Conservation (phyloP, 1,140 invertebrate species). For the Diabrotica virgifera region DNA sequence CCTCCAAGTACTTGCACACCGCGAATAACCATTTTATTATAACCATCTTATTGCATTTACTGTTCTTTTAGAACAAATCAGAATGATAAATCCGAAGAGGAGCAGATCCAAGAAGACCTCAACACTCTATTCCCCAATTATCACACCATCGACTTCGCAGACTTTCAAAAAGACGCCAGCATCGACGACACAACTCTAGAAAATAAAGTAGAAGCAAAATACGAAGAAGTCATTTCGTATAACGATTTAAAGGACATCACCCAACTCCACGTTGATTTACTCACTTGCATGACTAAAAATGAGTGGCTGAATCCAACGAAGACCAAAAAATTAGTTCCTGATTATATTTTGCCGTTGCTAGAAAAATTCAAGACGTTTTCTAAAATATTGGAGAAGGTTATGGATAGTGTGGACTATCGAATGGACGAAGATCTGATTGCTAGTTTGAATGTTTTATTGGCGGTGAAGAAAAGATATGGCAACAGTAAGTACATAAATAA, state of each 20-base stretch:
- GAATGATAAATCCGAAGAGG: constrained; percentile 69
- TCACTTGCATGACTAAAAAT: constrained; percentile 54
- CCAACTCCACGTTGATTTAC: constrained; percentile 60
- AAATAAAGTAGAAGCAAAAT: constrained; percentile 36
- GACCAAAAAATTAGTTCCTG: constrained; percentile 41
- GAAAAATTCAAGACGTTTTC: constrained; percentile 61
- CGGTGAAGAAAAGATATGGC: constrained; percentile 38
- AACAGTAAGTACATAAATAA: constrained; percentile 34
- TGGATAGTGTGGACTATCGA: constrained; percentile 52
- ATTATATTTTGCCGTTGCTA: constrained; percentile 57
- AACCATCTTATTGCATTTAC: too few species aligned
- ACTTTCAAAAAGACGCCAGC: constrained; percentile 47
- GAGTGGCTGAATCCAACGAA: constrained; percentile 55
- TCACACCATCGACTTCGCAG: constrained; percentile 65
- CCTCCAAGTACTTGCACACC: too few species aligned
- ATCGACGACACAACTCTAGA: constrained; percentile 28
- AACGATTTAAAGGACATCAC: constrained; percentile 58
- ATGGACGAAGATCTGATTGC: constrained; percentile 54
- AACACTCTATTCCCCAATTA: constrained; percentile 74
- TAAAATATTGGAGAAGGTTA: constrained; percentile 50
- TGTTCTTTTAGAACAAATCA: constrained; percentile 53
- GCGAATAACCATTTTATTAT: too few species aligned
- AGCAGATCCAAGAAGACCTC: constrained; percentile 68
- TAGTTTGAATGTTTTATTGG: constrained; percentile 53
- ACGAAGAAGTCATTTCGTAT: constrained; percentile 49